phyloP scores from a whole-genome alignment of 92 coral and sea anemone species.

The Epizoanthus ramosus region DNA sequence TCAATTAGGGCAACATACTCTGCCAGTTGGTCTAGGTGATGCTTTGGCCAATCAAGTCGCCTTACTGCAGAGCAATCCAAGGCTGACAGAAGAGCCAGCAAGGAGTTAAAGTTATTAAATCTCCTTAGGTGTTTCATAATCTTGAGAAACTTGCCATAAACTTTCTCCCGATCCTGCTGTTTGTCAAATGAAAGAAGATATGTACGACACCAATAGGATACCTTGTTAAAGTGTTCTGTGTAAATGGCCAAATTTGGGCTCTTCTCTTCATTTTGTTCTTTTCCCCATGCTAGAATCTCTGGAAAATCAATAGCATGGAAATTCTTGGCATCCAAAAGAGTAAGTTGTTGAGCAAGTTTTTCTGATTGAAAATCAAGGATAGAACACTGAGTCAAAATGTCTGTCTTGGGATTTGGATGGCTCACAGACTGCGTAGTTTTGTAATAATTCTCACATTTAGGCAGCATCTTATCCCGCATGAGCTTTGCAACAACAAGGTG shows the following conservation, averaged over 20 bases:
- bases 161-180: slow-evolving; percentile 90
- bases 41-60: slow-evolving; percentile 92
- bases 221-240: slow-evolving; percentile 97
- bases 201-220: slow-evolving; percentile 97
- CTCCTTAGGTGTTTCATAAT: slow-evolving; percentile 95
- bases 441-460: slow-evolving; percentile 92
- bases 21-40: slow-evolving; percentile 83
- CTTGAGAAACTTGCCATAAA: slow-evolving; percentile 87
- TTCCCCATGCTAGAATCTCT: slow-evolving; percentile 97
- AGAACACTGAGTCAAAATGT: slow-evolving; percentile 48
- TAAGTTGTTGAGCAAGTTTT: slow-evolving; percentile 87
- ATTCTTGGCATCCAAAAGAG: slow-evolving; percentile 91
- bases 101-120: slow-evolving; percentile 93
- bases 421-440: slow-evolving; percentile 65
- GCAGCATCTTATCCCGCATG: slow-evolving; percentile 88
- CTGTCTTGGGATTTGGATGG: slow-evolving; percentile 43
- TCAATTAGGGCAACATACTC: slow-evolving; percentile 90
- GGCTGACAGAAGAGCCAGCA: slow-evolving; percentile 94
- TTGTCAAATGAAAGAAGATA: slow-evolving; percentile 93
- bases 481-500: slow-evolving; percentile 87
- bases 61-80: slow-evolving; percentile 96
- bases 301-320: slow-evolving; percentile 94
- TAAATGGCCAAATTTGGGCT: slow-evolving; percentile 91
- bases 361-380: slow-evolving; percentile 87
- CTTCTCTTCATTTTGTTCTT: slow-evolving; percentile 92